Percentiles rank a stretch among this genome's conserved stretches.
Evolutionary conservation across 2,113 vertebrate species (phyloP).

Genomic region (Tor tambroides): DNA sequence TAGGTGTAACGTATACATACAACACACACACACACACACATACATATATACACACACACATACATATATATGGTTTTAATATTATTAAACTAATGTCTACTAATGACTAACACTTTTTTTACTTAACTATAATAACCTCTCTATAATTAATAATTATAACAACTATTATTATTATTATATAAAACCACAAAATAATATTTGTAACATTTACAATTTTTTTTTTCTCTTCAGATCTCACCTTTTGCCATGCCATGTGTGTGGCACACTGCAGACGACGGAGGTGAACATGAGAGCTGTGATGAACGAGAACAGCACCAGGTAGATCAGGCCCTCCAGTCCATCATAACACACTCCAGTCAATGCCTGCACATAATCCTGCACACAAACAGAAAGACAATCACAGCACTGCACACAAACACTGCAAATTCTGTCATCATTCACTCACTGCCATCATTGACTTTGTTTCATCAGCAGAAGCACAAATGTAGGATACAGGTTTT

Average conservation of each 20-base stretch:
- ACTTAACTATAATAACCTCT: no score
- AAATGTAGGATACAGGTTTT: neutral
- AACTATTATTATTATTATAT: no score
- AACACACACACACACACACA: no score
- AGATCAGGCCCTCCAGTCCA: conserved; percentile 95
- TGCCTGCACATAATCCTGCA: conserved; percentile 92
- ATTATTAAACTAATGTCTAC: no score
- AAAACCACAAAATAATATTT: no score
- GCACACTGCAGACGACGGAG: conserved; percentile 93
- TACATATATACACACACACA: no score
- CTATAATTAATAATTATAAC: no score
- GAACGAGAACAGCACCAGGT: conserved; percentile 96
- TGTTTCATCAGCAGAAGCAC: neutral
- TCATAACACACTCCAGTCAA: conserved; percentile 95
- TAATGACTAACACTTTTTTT: no score
- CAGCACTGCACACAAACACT: neutral
- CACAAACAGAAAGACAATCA: conserved; percentile 25
- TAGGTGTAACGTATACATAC: no score
- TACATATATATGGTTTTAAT: no score
- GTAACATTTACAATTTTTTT: no score
- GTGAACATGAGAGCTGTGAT: conserved; percentile 98
- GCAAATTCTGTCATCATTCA: conserved; percentile 34
- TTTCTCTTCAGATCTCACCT: conserved; percentile 71
- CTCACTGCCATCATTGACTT: neutral
- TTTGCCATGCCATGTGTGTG: conserved; percentile 93